Evolutionary conservation across 2,113 vertebrate species (phyloP).

Genomic region (Bufo bufo): DNA sequence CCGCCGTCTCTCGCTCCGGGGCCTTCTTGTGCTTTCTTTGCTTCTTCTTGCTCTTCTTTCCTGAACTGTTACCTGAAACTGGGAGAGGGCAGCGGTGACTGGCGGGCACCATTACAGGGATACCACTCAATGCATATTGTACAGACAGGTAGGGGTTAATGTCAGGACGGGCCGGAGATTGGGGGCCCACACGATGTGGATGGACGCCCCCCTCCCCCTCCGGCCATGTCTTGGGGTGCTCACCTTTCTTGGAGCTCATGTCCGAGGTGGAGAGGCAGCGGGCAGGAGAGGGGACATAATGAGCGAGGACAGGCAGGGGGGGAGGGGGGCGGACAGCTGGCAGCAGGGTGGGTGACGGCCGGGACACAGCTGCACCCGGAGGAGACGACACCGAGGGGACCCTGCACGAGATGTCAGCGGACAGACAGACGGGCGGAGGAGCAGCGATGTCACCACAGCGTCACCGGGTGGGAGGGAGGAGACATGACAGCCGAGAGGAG

Average conservation of each 20-base stretch:
- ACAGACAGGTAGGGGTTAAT: too few species aligned
- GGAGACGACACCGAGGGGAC: neutral
- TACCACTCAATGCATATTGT: neutral
- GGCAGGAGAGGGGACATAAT: constrained; percentile 35
- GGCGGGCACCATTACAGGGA: neutral
- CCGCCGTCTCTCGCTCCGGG: constrained; percentile 12
- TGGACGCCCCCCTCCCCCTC: too few species aligned
- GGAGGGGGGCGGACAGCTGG: constrained; percentile 24
- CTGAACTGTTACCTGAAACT: constrained; percentile 49
- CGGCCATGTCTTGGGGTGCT: neutral
- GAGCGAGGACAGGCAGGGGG: constrained; percentile 24
- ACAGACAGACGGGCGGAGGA: constrained; percentile 10
- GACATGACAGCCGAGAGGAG: neutral
- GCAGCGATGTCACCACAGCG: constrained; percentile 15
- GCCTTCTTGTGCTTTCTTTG: constrained; percentile 44
- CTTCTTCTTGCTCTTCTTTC: constrained; percentile 55
- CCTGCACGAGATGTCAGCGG: neutral
- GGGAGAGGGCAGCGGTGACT: neutral
- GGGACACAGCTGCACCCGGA: neutral
- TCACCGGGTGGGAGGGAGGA: constrained; percentile 22
- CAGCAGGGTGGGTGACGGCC: neutral
- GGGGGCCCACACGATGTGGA: too few species aligned
- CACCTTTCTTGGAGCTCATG: constrained; percentile 58
- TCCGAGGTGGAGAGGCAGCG: constrained; percentile 23
- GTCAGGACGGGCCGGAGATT: too few species aligned